Evolutionary conservation across 2,888 invertebrate species (phyloP), one percentile per base, ranked within the genome.

Genomic region (Malacosoma neustria): DNA sequence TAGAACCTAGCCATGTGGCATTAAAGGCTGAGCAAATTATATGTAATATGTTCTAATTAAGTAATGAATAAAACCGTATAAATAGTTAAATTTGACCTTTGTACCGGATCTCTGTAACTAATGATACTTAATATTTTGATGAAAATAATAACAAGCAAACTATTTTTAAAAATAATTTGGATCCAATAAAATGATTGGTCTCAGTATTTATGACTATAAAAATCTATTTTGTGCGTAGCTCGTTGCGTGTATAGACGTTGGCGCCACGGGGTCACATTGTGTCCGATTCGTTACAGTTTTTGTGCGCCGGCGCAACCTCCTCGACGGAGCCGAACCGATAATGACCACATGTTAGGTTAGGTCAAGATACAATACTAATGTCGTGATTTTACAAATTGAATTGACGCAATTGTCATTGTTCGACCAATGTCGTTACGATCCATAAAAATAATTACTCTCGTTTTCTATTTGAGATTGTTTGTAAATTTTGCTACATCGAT

Each of bases 211-310:
- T 22, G 9, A 22, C 22, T 22, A 9, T 22, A 6, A 22, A 22
- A 22, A 42, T 46, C 42, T 41, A 43, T 46, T 48, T 41, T 49
- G 48, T 46, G 43, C 49, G 52, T 58, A 61, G 22, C 22, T 22
- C 22, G 22, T 22, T 57, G 43, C 45, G 50, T 57, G 51, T 49
- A 49, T 45, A 47, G 39, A 41, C 48, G 53, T 49, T 41, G 49
- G 53, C 62, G 54, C 51, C 51, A 49, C 51, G 51, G 46, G 49
- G 42, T 49, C 54, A 56, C 61, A 61, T 76, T 76, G 71, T 74
- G 65, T 46, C 50, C 58, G 61, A 81, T 84, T 81, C 61, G 80
- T 58, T 57, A 68, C 59, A 75, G 67, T 77, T 82, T 77, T 82
- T 81, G 66, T 79, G 55, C 46, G 48, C 45, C 47, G 42, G 49